Base-by-base conservation (phyloP, 2,113 vertebrate species). In the Illadopsis cleaveri region DNA sequence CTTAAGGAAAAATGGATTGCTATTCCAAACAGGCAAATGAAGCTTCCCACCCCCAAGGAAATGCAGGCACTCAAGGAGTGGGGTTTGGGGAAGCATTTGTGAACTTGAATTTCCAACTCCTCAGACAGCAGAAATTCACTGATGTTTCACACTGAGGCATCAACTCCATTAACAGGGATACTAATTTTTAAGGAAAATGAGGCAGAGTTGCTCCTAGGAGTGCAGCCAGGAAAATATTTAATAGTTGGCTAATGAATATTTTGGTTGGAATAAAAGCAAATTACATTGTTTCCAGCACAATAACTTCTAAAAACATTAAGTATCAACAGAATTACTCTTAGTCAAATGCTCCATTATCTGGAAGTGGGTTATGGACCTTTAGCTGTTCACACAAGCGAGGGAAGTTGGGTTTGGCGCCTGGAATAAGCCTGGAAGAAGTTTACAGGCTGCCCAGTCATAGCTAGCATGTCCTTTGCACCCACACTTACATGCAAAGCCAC, bases 281-380 rank as follows among this genome's bases (percentile, higher is more conserved):
- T 89, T 88, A 83, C 65, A 97, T 95, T 95, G 95, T 96, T 97
- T 93, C 96, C 90, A 97, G 83, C 86, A 96, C 93, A 97, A 96
- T 92, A 90, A 93, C 86, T 90, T 95, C 68, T 83, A 16, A 75
- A 93, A 95, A 89, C 80, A 23, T 37, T 31, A 68, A 90, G 64
- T 78, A 96, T 92, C 92, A 89, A 92, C 80, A 78, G 76, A 94
- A 44, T 68, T 70, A 53, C 69, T 96, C 69, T 78, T 83, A 78
- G 90, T 93, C 92, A 96, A 93, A 92, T 24, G 48, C 68, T 93
- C 94, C 86, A 70, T 92, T 95, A 89, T 94, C 88, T 90, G 70
- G 82, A 92, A 90, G 61, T 35, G 69, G 51, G 66, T 66, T 86
- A 88, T 11, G 47, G 85, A 79, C 58, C 27, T 87, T 56, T 75